A percentile compares a stretch with the other conserved stretches of the same genome.
These are phyloP conservation scores for Tyria jacobaeae DNA, from an alignment of 2,888 invertebrate species.

Conservation along the genomic window DNA sequence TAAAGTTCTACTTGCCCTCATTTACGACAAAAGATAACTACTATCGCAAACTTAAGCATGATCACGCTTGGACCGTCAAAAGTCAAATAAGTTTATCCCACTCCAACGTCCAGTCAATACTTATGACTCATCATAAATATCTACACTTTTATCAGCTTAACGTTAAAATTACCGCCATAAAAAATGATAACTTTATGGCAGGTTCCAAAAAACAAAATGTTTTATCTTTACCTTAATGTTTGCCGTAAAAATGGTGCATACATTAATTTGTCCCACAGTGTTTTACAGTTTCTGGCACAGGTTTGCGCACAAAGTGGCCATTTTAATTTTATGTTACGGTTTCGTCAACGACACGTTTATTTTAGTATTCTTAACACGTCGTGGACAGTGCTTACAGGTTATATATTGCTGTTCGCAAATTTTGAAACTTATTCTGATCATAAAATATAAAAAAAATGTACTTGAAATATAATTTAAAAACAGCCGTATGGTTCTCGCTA, in stretches of 20 bases:
- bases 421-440: background rate
- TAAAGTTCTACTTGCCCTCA: background rate
- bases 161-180: slow-evolving; percentile 6
- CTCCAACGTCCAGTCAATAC: background rate
- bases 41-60: background rate
- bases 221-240: slow-evolving; percentile 13
- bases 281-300: slow-evolving; percentile 18
- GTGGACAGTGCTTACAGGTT: slow-evolving; percentile 7
- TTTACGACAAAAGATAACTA: background rate
- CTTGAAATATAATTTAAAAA: background rate
- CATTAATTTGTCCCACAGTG: slow-evolving; percentile 24
- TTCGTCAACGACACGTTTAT: slow-evolving; percentile 29
- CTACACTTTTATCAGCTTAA: slow-evolving; percentile 9
- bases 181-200: slow-evolving; percentile 1
- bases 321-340: slow-evolving; percentile 41
- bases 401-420: background rate
- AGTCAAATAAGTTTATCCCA: background rate
- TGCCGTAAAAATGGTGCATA: slow-evolving; percentile 12
- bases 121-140: slow-evolving; percentile 2
- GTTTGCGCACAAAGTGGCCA: slow-evolving; percentile 33
- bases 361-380: slow-evolving; percentile 21
- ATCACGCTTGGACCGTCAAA: background rate
- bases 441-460: background rate
- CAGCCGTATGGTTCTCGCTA: too few relatives aligned
- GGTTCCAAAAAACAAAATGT: slow-evolving; percentile 7